These are phyloP conservation scores for Stigmatopora nigra DNA, from an alignment of 2,113 vertebrate species.

Conservation along the genomic window DNA sequence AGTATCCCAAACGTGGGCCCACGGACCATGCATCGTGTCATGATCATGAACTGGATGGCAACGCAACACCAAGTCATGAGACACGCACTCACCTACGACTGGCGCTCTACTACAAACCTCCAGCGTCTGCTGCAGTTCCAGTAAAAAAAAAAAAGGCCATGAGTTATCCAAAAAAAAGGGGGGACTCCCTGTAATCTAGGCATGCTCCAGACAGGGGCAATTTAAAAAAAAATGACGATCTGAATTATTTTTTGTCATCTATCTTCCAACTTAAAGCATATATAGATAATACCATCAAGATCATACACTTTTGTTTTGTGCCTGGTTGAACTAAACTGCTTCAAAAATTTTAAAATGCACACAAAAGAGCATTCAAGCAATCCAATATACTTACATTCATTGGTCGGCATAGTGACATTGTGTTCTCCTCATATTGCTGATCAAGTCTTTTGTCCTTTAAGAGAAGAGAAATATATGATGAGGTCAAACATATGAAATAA, in stretches of 20 bases:
- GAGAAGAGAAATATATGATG: neutral
- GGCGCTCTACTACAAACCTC: conserved; percentile 72
- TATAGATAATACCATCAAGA: neutral
- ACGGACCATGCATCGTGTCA: conserved; percentile 51
- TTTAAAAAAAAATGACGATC: neutral
- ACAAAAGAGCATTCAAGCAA: neutral
- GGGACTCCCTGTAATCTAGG: conserved; percentile 10
- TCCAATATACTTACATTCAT: conserved; percentile 79
- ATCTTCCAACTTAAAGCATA: neutral
- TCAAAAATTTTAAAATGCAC: neutral
- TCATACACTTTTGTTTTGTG: neutral
- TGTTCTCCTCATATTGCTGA: conserved; percentile 85
- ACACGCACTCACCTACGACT: conserved; percentile 69
- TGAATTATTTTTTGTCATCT: neutral
- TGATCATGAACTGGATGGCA: conserved; percentile 48
- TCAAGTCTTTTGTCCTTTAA: conserved; percentile 91
- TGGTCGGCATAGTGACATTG: conserved; percentile 77
- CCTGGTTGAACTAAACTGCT: neutral
- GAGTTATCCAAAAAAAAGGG: conserved; percentile 55
- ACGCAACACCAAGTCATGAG: conserved; percentile 52
- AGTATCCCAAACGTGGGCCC: conserved; percentile 52
- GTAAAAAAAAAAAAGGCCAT: conserved; percentile 61
- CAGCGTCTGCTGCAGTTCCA: conserved; percentile 76
- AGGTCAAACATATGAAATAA: neutral
- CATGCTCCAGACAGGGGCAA: neutral